A percentile compares a stretch with the other conserved stretches of the same genome.
These are phyloP conservation scores for Gulo gulo DNA, from an alignment of 2,113 vertebrate genomes.

Conservation along the genomic window DNA sequence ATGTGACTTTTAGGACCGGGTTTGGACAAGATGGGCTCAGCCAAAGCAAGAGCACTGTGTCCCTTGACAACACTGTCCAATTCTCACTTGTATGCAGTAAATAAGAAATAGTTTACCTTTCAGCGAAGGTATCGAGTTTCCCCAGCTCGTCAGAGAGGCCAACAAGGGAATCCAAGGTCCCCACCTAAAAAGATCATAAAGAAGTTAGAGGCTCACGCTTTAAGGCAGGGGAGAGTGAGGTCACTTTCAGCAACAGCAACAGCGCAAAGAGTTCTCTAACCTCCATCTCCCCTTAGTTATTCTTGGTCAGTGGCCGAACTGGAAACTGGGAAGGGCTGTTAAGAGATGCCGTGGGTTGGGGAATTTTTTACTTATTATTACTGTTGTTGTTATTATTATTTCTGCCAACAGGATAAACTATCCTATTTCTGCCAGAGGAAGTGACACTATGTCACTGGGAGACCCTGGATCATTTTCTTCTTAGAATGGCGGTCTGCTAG, in stretches of 20 bases:
- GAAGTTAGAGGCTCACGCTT: slow-evolving; percentile 50
- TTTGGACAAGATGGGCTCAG: slow-evolving; percentile 32
- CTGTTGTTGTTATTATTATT: neutral
- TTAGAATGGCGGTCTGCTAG: neutral
- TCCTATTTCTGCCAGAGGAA: slow-evolving; percentile 58
- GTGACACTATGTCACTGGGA: neutral
- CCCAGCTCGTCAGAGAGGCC: slow-evolving; percentile 93
- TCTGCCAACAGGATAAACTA: neutral
- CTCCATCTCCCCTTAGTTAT: no score
- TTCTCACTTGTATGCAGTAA: slow-evolving; percentile 83
- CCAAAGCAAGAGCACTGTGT: slow-evolving; percentile 74
- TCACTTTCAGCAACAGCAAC: neutral
- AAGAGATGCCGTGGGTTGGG: neutral
- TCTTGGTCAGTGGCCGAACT: neutral
- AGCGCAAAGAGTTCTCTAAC: neutral
- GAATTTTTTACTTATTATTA: neutral
- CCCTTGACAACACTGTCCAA: slow-evolving; percentile 73
- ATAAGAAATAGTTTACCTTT: slow-evolving; percentile 91
- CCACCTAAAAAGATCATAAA: slow-evolving; percentile 85
- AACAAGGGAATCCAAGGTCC: slow-evolving; percentile 94
- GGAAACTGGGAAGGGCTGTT: neutral
- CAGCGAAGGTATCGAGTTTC: slow-evolving; percentile 92
- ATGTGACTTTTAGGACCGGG: slow-evolving; percentile 10
- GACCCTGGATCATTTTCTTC: slow-evolving; percentile 51
- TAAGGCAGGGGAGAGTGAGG: accelerated